phyloP scores from a whole-genome alignment of 2,888 invertebrate species.

The Chloroclystis v-ata region DNA sequence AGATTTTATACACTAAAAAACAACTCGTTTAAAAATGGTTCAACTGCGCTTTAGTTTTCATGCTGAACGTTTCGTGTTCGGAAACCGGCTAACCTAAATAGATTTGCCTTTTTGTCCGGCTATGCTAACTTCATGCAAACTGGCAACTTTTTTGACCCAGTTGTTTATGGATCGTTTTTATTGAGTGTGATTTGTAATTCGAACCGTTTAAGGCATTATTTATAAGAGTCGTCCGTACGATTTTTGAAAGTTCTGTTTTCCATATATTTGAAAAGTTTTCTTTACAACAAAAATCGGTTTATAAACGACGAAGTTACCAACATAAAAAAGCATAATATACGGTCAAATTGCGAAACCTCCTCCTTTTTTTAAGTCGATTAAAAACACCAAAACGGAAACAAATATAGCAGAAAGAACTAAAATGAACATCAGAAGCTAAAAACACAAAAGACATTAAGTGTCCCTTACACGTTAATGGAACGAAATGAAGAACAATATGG shows the following conservation, averaged over 20 bases:
- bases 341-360: no score
- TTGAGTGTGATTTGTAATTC: background rate
- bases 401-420: background rate
- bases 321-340: no score
- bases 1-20: no score
- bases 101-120: slow-evolving; percentile 21
- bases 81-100: slow-evolving; percentile 24
- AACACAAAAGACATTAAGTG: slow-evolving; percentile 40
- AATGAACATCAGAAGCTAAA: background rate
- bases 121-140: slow-evolving; percentile 16
- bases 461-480: slow-evolving; percentile 64
- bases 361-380: no score
- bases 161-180: background rate
- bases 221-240: no score
- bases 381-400: no score
- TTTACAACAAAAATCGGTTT: no score
- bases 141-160: slow-evolving; percentile 12
- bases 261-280: no score
- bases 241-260: no score
- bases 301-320: no score
- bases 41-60: slow-evolving; percentile 2
- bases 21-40: no score
- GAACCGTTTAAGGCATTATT: no score
- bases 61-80: slow-evolving; percentile 13
- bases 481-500: slow-evolving; percentile 66